Evolutionary conservation across 2,797 vertebrate species (phyloP), one percentile per base, ranked within the genome.

Genomic region (Serranus cabrilla): DNA sequence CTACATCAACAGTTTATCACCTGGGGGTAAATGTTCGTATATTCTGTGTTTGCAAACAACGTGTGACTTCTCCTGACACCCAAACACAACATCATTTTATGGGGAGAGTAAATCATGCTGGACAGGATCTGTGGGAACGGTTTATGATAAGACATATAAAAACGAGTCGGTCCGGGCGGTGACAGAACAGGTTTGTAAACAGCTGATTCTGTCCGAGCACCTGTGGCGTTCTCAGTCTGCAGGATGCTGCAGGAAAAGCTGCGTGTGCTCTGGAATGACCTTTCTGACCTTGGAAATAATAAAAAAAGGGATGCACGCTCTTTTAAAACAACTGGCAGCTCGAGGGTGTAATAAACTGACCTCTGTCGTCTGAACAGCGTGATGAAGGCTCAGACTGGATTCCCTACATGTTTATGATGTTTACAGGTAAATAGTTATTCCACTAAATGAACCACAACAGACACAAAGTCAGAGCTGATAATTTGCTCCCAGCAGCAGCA

Each of bases 71-170:
- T 40, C 65, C 55, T 9, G 7, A n/a, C 46, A 37, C 12, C 16
- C 21, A n/a, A 11, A 20, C 25, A 13, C 17, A 40, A 18, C 42
- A 11, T 14, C 37, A 2, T 17, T 12, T 18, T 4, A 21, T 8
- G 18, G 18, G 3, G 13, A 50, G 4, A 25, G 17, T n/a, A 25
- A 65, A 25, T 21, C 43, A 20, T 4, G 37, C 18, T n/a, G 43
- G 39, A 25, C 12, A 20, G 45, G 31, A 55, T 68, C 54, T 56
- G 59, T 66, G 67, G 50, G 67, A 76, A 14, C 34, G 12, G 8
- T 45, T 70, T 34, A 49, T 45, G 65, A 80, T 65, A 12, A 43
- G 42, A 59, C 25, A n/a, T n/a, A n/a, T 34, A 34, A 7, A 67
- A 52, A 76, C 20, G 49, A 68, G 52, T 67, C 52, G 43, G 34